Evolutionary conservation across 2,113 vertebrate genomes (phyloP), one percentile per base, ranked within the genome.

Genomic region (Lota lota): DNA sequence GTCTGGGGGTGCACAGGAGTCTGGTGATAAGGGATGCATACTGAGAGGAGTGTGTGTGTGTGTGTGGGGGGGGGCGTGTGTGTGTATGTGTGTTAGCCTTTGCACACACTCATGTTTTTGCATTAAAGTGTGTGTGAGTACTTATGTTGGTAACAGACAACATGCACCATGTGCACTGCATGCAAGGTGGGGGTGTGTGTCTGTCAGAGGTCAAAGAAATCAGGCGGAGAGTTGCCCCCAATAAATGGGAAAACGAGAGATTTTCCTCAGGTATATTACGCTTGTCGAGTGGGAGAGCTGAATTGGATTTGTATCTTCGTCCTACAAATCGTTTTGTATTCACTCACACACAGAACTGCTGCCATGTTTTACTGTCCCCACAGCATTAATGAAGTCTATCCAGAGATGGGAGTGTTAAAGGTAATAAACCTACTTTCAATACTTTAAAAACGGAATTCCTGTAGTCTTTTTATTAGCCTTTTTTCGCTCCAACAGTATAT

Each of bases 1-100:
- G 88, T 91, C 88, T 81, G 86, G 88, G 87, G 83, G 82, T 81
- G 70, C 87, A 89, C 88, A 88, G 89, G 80, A 84, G 85, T 83
- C 84, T 88, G 77, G 76, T 57, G 88, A 90, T 90, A 91, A 91
- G 87, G 62, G 73, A 47, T 22, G 22, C 66, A 74, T 71, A 63
- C 65, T 28, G 50, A 20, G 61, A 28, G 24, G 36, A n/a, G 50
- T 6, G 61, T 60, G 72, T 33, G 72, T 33, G 66, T 60, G 21
- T 68, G 58, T 47, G 63, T 59, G 53, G 53, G 17, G 28, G 69
- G 28, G 28, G 28, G 28, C 21, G 16, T 60, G 70, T 51, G 16
- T 60, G 40, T 60, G 16, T 24, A 20, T 60, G 28, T 47, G 28
- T 65, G 28, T 36, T 20, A 57, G 69, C 22, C 24, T 68, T 64